Conservation (phyloP, 2,797 vertebrate species). For the Emys orbicularis region DNA sequence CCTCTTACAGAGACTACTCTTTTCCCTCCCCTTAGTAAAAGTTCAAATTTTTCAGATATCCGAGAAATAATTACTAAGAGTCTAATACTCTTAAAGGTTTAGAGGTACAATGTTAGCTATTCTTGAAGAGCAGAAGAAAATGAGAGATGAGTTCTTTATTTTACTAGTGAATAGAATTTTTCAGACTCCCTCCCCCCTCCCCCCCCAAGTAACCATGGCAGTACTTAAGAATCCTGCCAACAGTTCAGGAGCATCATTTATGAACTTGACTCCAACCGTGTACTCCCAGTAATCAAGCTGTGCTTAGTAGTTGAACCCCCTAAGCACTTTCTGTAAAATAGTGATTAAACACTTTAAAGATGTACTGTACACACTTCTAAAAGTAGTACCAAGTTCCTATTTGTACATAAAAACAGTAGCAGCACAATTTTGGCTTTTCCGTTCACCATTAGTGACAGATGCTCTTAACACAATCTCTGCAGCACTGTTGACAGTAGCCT, state of each 20-base stretch:
- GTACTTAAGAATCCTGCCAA: background rate
- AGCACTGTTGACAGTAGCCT: background rate
- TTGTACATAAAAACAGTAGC: background rate
- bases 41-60: background rate
- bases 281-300: background rate
- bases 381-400: background rate
- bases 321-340: background rate
- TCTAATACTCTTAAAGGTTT: background rate
- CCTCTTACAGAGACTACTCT: background rate
- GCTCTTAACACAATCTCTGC: background rate
- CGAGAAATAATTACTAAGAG: background rate
- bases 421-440: background rate
- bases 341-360: constrained; percentile 30
- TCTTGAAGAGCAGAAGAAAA: background rate
- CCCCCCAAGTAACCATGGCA: background rate
- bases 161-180: background rate
- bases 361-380: background rate
- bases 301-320: constrained; percentile 5
- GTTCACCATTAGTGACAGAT: fast-evolving
- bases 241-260: background rate
- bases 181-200: background rate
- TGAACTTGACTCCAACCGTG: background rate
- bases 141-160: background rate
- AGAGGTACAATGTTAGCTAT: background rate
- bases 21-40: background rate